These are phyloP conservation scores for Selenia dentaria DNA, from an alignment of 2,888 invertebrate genomes.

Conservation along the genomic window DNA sequence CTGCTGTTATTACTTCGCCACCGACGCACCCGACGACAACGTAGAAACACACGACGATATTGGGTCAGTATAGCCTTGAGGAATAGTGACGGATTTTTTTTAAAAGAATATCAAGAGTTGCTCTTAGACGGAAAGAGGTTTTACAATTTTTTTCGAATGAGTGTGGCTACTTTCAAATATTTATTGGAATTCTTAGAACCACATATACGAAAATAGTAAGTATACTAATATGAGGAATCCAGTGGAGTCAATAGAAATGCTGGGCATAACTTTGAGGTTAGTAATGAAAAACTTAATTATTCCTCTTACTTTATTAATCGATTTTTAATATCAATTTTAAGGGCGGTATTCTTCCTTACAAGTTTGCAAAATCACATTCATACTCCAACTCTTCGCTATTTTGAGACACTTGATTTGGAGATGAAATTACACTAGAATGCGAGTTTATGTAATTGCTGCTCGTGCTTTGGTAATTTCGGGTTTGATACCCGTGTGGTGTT, in stretches of 20 bases:
- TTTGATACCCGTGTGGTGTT: constrained; percentile 34
- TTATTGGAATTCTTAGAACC: too few species aligned
- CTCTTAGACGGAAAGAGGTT: constrained; percentile 23
- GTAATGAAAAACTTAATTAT: constrained; percentile 8
- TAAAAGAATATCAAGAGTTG: constrained; percentile 2
- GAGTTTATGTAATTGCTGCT: background rate
- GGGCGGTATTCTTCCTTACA: background rate
- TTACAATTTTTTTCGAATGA: too few species aligned
- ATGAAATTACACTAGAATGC: background rate
- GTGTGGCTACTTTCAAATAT: constrained; percentile 28
- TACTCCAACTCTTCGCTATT: background rate
- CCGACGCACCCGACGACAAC: too few species aligned
- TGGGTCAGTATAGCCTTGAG: constrained; percentile 8
- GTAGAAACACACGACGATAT: too few species aligned
- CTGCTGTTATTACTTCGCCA: too few species aligned
- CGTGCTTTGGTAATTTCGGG: constrained; percentile 4
- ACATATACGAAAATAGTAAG: too few species aligned
- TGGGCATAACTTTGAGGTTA: constrained; percentile 41
- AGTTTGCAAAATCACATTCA: background rate
- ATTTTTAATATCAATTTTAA: constrained; percentile 1
- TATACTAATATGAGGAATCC: too few species aligned
- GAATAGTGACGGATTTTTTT: constrained; percentile 34
- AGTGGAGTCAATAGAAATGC: constrained; percentile 39
- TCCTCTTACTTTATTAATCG: background rate
- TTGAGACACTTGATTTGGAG: background rate